A percentile compares a stretch with the other conserved stretches of the same genome.
These are phyloP conservation scores for Drosophila neocordata DNA, from an alignment of 1,140 invertebrate genomes.

Conservation along the genomic window DNA sequence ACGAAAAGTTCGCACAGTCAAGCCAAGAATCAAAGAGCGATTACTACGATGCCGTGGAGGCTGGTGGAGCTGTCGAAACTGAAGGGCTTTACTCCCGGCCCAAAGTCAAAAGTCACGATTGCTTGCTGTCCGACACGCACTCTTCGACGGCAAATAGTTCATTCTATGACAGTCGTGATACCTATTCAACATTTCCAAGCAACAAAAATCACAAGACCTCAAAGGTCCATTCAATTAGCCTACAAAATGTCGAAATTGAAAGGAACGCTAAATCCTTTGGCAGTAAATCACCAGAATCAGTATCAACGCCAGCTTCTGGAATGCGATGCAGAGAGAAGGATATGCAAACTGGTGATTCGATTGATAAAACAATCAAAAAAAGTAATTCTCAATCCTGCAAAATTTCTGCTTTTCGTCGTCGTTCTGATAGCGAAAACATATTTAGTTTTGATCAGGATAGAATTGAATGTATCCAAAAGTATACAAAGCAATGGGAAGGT, in stretches of 20 bases:
- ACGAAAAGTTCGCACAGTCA: conserved; percentile 84
- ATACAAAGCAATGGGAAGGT: conserved; percentile 85
- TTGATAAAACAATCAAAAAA: conserved; percentile 71
- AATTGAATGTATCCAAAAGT: conserved; percentile 87
- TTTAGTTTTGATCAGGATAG: conserved; percentile 89
- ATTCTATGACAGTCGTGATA: conserved; percentile 86
- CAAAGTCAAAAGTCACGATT: conserved; percentile 85
- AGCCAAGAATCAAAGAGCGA: conserved; percentile 87
- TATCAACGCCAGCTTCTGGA: conserved; percentile 64
- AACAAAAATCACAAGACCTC: conserved; percentile 85
- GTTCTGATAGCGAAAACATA: conserved; percentile 85
- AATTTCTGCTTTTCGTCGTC: conserved; percentile 76
- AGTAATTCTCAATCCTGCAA: conserved; percentile 76
- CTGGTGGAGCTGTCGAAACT: conserved; percentile 42
- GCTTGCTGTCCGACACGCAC: conserved; percentile 84
- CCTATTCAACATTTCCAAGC: conserved; percentile 86
- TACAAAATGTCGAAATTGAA: conserved; percentile 88
- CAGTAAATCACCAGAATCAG: conserved; percentile 72
- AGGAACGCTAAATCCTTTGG: conserved; percentile 84
- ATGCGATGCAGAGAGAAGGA: conserved; percentile 72
- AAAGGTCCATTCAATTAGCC: conserved; percentile 86
- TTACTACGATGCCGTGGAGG: conserved; percentile 84
- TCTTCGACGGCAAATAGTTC: conserved; percentile 85
- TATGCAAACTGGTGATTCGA: conserved; percentile 73
- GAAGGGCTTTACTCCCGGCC: conserved; percentile 60